Evolutionary conservation across 2,888 invertebrate genomes (phyloP), one percentile per base, ranked within the genome.

Genomic region (Mythimna ferrago): DNA sequence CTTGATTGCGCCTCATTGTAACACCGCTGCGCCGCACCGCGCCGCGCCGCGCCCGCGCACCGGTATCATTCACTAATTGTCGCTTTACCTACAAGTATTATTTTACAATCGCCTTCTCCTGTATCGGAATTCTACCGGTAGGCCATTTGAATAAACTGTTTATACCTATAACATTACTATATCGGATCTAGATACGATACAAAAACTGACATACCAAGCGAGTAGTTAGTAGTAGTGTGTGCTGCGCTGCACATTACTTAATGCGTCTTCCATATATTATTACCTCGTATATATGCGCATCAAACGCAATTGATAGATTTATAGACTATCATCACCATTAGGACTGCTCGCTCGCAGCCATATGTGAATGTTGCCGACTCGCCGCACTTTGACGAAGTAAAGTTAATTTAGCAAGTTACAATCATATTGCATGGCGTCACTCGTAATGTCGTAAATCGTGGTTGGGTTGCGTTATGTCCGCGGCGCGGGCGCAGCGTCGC

Each of bases 401-500:
- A 74, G 83, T 86, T 86, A 85, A 87, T 87, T 87, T 87, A 76
- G 85, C 87, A 84, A 86, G 86, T 82, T 86, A 89, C 88, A 89
- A 89, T 88, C 82, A 86, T 86, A 86, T 89, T 86, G 89, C 77
- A 85, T 87, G 87, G 91, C 88, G 91, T 91, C 85, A 86, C 82
- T 80, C 76, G 76, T 80, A 85, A 85, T 83, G 91, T 92, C 91
- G 92, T 93, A 93, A 94, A 93, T 93, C 91, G 92, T 87, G 88
- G 88, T 87, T 88, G 91, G 88, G 90, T 91, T 91, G 91, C 90
- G 91, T 92, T 90, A 88, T 91, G 91, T 90, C 89, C 89, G 90
- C 88, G 87, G 81, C 85, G 80, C 85, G 88, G 86, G 80, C 85
- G 78, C 85, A 75, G 75, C 89, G 90, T 91, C 91, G 92, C 94